phyloP scores from a whole-genome alignment of 2,113 vertebrate species.

The Rattus rattus region DNA sequence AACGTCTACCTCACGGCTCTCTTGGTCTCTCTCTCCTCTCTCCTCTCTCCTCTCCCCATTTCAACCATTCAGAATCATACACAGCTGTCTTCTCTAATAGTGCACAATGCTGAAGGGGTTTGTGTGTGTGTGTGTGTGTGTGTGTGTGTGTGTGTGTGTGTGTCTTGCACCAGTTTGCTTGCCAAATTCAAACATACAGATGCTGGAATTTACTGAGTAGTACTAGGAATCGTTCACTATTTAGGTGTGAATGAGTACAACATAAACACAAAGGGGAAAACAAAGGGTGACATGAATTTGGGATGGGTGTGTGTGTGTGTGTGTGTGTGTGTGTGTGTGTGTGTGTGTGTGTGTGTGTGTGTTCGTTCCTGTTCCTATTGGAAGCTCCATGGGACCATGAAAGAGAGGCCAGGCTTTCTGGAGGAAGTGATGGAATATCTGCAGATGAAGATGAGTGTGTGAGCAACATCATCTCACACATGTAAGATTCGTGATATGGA shows the following conservation, averaged over 20 bases:
- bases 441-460: not conserved
- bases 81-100: not conserved
- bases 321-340: not conserved
- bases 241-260: not conserved
- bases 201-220: slow-evolving; percentile 1
- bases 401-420: too few species aligned
- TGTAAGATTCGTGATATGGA: not conserved
- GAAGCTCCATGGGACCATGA: not conserved
- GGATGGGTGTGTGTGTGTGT: not conserved
- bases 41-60: not conserved
- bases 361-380: not conserved
- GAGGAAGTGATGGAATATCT: not conserved
- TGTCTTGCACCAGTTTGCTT: slow-evolving; percentile 15
- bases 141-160: not conserved
- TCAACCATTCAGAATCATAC: not conserved
- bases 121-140: not conserved
- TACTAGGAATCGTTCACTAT: not conserved
- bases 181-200: slow-evolving; percentile 24
- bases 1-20: not conserved
- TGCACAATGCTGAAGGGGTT: not conserved
- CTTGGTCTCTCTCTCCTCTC: not conserved
- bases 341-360: not conserved
- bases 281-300: not conserved
- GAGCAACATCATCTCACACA: not conserved
- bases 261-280: not conserved